Evolutionary conservation across 2,113 vertebrate species (phyloP).

Genomic region (Scophthalmus maximus): DNA sequence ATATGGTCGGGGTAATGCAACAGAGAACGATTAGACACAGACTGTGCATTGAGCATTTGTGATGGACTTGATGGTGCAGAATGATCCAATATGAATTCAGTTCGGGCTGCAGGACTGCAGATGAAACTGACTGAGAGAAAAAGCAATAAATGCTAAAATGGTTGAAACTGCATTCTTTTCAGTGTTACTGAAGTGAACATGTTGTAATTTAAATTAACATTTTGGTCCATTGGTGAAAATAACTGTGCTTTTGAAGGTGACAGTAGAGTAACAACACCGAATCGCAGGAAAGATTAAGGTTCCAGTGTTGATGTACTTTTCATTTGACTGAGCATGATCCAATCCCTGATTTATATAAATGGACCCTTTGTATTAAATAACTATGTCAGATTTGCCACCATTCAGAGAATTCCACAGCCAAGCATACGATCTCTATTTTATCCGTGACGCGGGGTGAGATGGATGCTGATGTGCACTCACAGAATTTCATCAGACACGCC

Average conservation of each 20-base stretch:
- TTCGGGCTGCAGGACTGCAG: not conserved
- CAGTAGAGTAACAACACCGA: not conserved
- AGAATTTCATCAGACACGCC: constrained; percentile 66
- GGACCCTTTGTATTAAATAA: constrained; percentile 51
- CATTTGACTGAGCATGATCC: constrained; percentile 26
- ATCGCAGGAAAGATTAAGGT: not conserved
- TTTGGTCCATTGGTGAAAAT: not conserved
- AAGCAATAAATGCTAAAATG: no score
- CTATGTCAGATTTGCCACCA: constrained; percentile 42
- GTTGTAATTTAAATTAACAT: not conserved
- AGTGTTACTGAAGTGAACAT: no score
- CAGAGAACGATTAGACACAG: not conserved
- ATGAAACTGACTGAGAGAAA: not conserved
- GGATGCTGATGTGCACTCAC: constrained; percentile 54
- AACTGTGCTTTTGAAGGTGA: constrained; percentile 10
- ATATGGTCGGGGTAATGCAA: not conserved
- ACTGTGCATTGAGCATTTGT: not conserved
- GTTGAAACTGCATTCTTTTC: no score
- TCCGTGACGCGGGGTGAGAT: constrained; percentile 36
- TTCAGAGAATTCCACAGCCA: constrained; percentile 41
- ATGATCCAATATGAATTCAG: not conserved
- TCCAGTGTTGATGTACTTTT: constrained; percentile 1
- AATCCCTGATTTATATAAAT: constrained; percentile 47
- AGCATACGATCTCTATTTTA: constrained; percentile 36
- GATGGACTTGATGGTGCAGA: not conserved